phyloP scores from a whole-genome alignment of 1,140 invertebrate species.

The Anoplolepis gracilipes region DNA sequence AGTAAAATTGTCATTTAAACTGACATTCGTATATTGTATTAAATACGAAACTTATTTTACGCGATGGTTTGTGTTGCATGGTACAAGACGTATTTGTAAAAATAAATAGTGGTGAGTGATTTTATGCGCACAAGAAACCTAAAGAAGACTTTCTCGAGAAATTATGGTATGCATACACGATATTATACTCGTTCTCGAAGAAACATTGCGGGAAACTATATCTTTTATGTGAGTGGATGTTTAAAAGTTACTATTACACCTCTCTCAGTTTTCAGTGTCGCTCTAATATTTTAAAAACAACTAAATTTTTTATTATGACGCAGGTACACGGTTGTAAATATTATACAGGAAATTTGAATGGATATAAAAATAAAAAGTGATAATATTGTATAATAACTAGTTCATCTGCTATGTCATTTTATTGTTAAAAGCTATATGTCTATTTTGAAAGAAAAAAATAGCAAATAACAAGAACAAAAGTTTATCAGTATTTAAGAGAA shows the following conservation, averaged over 20 bases:
- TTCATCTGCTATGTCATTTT: not conserved
- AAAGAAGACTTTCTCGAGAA: conserved; percentile 4
- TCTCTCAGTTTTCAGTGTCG: not conserved
- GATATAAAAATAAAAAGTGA: not conserved
- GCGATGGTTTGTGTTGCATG: not conserved
- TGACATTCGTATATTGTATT: not conserved
- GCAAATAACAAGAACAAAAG: not conserved
- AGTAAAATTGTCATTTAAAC: conserved; percentile 2
- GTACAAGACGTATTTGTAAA: conserved; percentile 15
- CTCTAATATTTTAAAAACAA: conserved; percentile 27
- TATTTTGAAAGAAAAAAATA: not conserved
- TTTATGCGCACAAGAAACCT: not conserved
- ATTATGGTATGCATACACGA: not conserved
- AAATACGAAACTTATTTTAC: not conserved
- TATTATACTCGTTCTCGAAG: not conserved
- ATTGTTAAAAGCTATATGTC: not conserved
- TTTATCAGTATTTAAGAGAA: not conserved
- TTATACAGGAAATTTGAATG: not conserved
- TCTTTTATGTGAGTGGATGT: conserved; percentile 14
- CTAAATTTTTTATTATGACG: not conserved
- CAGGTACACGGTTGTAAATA: conserved; percentile 39
- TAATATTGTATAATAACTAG: conserved; percentile 4
- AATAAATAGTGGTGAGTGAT: not conserved
- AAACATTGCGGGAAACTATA: conserved; percentile 21
- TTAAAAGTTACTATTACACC: conserved; percentile 26